Conservation (phyloP, 2,113 vertebrate species). For the Todiramphus saurophagus region DNA sequence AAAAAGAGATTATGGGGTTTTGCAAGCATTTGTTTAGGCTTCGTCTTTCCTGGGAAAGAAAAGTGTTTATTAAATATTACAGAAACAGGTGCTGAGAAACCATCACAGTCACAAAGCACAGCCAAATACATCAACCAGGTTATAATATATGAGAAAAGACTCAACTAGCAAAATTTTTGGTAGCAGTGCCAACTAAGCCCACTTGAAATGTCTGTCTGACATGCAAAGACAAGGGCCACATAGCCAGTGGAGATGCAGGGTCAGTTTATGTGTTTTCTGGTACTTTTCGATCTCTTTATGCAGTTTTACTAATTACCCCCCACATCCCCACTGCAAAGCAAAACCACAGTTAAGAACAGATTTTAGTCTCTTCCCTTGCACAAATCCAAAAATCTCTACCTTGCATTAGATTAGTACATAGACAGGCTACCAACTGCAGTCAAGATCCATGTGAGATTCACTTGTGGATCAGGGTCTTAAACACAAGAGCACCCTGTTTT, state of each 20-base stretch:
- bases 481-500: background rate
- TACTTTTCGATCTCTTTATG: accelerated
- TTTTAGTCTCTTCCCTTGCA: background rate
- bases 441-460: background rate
- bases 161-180: background rate
- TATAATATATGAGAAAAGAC: background rate
- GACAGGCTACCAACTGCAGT: background rate
- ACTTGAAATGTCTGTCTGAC: background rate
- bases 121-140: background rate
- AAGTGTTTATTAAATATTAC: background rate
- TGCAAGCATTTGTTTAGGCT: background rate
- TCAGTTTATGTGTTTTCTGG: background rate
- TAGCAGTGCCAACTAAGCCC: background rate
- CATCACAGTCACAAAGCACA: background rate
- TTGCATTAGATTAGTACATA: background rate
- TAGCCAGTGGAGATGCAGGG: background rate
- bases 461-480: background rate
- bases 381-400: background rate
- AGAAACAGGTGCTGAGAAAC: background rate
- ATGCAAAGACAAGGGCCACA: background rate
- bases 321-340: background rate
- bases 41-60: background rate
- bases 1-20: background rate
- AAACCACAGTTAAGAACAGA: background rate
- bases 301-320: background rate